Evolutionary conservation across 2,113 vertebrate genomes (phyloP), one percentile per base, ranked within the genome.

Genomic region (Gobius niger): DNA sequence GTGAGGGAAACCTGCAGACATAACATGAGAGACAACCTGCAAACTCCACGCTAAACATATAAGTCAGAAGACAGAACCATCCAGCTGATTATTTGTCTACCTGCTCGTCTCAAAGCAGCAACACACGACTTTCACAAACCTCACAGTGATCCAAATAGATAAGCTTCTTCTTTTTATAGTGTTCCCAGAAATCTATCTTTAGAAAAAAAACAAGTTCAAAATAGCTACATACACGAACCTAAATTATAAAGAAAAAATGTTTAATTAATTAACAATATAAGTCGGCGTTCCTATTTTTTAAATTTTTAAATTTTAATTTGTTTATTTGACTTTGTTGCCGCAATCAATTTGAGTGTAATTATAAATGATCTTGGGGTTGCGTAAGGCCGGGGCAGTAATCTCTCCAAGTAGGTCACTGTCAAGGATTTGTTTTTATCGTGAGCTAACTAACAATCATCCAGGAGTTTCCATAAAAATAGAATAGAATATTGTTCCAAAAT

Each of bases 311-410:
- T 46, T 46, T 46, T 46, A 46, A 46, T 46, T 7, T 11, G 44
- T 46, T 46, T 46, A 46, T 9, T 11, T 46, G 4, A 46, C 7
- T 46, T 46, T 7, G 44, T 11, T 9, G 7, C 44, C 7, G 7
- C 44, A 46, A 11, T 46, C 10, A 9, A 1, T 50, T 50, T 50
- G 1, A 50, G 47, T 50, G 47, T 54, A 8, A 18, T n/a, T 52
- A 60, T 50, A 68, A 44, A 47, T 67, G 60, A 42, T 50, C 42
- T 54, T 40, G 19, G 42, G 67, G 75, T 84, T 85, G 74, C 47
- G 6, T 86, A 81, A 87, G 54, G 70, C 62, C 47, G n/a, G n/a
- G n/a, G n/a, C 13, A 34, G 65, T 91, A 91, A 91, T 91, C 85
- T 77, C 75, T 68, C 15, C 19, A 68, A 82, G 54, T 76, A 62